phyloP scores from a whole-genome alignment of 1,140 invertebrate species.

The Heliconius hermathena region DNA sequence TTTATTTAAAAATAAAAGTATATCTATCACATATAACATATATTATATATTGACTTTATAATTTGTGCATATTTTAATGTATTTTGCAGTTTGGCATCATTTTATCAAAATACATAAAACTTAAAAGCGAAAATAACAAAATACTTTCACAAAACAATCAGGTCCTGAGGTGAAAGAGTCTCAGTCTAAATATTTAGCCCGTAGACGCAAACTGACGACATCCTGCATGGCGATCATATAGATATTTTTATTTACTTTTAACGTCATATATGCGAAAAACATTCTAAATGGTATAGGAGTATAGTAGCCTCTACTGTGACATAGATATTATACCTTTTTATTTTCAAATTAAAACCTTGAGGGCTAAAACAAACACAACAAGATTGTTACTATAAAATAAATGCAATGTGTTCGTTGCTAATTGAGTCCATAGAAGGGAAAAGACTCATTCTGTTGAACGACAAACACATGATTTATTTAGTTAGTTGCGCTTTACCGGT shows the following conservation, averaged over 20 bases:
- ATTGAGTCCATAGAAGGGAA: not conserved
- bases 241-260: not conserved
- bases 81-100: not conserved
- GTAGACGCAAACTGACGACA: not conserved
- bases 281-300: not conserved
- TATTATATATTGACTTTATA: not conserved
- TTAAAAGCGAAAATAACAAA: not conserved
- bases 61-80: not conserved
- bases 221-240: not conserved
- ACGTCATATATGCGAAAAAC: not conserved
- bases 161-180: not conserved
- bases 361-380: not conserved
- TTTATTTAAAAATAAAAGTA: not conserved
- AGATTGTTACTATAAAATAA: not conserved
- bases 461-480: not conserved
- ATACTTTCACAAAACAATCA: not conserved
- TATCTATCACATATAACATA: not conserved
- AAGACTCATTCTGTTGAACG: not conserved
- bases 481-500: not conserved
- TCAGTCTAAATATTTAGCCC: not conserved
- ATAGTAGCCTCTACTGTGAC: not conserved
- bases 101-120: not conserved
- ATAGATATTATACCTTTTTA: conserved; percentile 10
- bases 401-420: not conserved
- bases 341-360: conserved; percentile 5